Evolutionary conservation across 2,888 invertebrate species (phyloP), one percentile per base, ranked within the genome.

Genomic region (Podabrus alpinus): DNA sequence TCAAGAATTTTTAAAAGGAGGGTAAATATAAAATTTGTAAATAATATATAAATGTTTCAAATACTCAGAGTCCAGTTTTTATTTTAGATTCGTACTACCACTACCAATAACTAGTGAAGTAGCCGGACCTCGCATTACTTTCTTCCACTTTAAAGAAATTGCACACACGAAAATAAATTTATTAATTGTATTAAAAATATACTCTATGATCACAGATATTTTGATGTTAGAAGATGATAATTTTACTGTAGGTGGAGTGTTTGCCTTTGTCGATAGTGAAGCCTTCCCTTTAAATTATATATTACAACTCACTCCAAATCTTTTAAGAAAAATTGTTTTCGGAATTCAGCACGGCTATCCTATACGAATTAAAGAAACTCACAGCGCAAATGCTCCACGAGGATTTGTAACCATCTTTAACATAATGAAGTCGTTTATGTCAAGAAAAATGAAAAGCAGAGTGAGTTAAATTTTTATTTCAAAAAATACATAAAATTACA

Each of bases 201-300:
- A 11, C 0, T 88, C 88, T 68, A 88, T 91, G 86, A 83, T 91
- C 64, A 88, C 89, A 75, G 92, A 92, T 80, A 88, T 91, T 73
- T 81, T 89, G 72, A 81, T 91, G 79, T 80, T 89, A 15, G 91
- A 91, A 80, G 91, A 92, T 80, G 92, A 92, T 83, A 88, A 89
- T 78, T 89, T 89, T 25, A 85, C 88, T 66, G 85, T 91, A 3
- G 84, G 87, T 73, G 91, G 90, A 0, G 82, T 90, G 85, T 86
- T 90, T 25, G 86, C 89, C 5, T 83, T 92, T 19, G 84, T 91
- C 60, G 92, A 92, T 80, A 84, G 91, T 82, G 85, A 88, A 67
- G 87, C 88, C 59, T 88, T 89, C 2, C 89, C 89, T 0, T 80
- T 90, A 3, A 88, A 85, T 15, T 89, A 91, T 77, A 84, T 90